These are phyloP conservation scores for Drymonia ruficornis DNA, from an alignment of 2,888 invertebrate genomes.

Conservation along the genomic window DNA sequence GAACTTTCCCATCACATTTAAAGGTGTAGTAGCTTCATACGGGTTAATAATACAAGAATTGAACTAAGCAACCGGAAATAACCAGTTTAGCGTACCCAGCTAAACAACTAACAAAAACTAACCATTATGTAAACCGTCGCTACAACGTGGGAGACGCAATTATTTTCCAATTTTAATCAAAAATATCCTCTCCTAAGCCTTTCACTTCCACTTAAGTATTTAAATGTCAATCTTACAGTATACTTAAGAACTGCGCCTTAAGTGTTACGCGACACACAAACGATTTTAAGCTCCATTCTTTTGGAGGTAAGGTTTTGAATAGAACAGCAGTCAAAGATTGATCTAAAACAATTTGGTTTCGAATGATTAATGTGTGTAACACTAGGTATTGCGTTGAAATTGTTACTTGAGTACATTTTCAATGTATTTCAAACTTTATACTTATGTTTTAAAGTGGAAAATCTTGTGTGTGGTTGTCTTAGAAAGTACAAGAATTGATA, in stretches of 20 bases:
- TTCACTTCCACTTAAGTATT: constrained; percentile 84
- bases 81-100: constrained; percentile 65
- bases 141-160: constrained; percentile 82
- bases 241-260: constrained; percentile 60
- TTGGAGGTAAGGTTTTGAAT: constrained; percentile 41
- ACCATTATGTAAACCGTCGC: constrained; percentile 63
- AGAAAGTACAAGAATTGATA: constrained; percentile 73
- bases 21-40: not conserved
- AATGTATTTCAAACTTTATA: constrained; percentile 40
- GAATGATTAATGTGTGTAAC: constrained; percentile 79
- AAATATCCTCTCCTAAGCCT: constrained; percentile 79
- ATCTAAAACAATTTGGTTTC: constrained; percentile 77
- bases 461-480: constrained; percentile 28
- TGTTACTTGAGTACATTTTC: constrained; percentile 28
- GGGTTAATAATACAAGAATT: not conserved
- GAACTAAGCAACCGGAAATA: constrained; percentile 53
- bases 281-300: constrained; percentile 39
- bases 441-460: constrained; percentile 15
- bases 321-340: constrained; percentile 25
- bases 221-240: constrained; percentile 81
- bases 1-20: not conserved
- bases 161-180: constrained; percentile 85
- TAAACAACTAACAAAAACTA: constrained; percentile 66
- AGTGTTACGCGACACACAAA: constrained; percentile 28
- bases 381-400: constrained; percentile 58